Percentiles rank a stretch among this genome's conserved stretches.
phyloP scores from a whole-genome alignment of 2,797 vertebrate genomes.

The Sebastes hubbsi region DNA sequence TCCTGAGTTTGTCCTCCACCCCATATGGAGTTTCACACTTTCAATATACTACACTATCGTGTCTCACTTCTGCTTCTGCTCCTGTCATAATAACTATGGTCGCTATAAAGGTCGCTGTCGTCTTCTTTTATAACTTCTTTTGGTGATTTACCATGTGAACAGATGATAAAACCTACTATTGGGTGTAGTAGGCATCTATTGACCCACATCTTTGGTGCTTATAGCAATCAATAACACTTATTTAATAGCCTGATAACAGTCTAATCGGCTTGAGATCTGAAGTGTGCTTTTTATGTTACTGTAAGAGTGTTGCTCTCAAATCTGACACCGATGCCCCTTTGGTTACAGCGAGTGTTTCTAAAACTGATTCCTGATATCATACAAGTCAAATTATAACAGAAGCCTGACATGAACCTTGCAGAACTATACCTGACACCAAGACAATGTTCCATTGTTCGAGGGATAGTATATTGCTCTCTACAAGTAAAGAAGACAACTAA shows the following conservation, averaged over 20 bases:
- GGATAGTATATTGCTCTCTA: not conserved
- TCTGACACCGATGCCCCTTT: not conserved
- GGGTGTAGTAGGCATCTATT: too few relatives aligned
- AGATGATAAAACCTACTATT: too few relatives aligned
- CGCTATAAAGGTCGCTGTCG: too few relatives aligned
- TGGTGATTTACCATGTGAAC: not conserved
- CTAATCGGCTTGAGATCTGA: not conserved
- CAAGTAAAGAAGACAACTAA: not conserved
- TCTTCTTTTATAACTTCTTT: too few relatives aligned
- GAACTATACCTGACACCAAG: not conserved
- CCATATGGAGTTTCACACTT: not conserved
- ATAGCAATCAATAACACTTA: not conserved
- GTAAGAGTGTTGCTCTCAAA: not conserved
- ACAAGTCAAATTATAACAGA: not conserved
- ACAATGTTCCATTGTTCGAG: not conserved
- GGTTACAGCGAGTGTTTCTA: not conserved
- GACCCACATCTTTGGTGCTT: not conserved
- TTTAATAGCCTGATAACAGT: not conserved
- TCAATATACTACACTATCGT: too few relatives aligned
- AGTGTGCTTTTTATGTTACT: not conserved
- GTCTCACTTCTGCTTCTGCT: not conserved
- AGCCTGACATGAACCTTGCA: not conserved
- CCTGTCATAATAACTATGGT: not conserved
- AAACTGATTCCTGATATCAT: not conserved
- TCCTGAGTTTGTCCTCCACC: not conserved